phyloP scores from a whole-genome alignment of 1,140 invertebrate species.

The Papilio dardanus region DNA sequence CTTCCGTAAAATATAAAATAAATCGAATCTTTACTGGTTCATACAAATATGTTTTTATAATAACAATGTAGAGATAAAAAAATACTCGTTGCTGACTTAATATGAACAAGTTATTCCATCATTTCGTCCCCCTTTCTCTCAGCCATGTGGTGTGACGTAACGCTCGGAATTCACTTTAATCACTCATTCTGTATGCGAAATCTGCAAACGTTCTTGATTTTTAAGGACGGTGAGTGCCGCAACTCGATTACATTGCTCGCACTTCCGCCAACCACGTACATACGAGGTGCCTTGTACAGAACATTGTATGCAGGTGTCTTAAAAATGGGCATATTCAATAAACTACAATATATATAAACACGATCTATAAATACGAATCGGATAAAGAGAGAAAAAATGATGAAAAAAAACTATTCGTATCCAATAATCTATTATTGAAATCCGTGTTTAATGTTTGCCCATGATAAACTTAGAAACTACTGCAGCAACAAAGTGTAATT shows the following conservation, averaged over 20 bases:
- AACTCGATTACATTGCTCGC: slow-evolving; percentile 45
- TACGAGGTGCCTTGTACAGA: not conserved
- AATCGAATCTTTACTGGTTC: not conserved
- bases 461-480: not conserved
- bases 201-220: slow-evolving; percentile 57
- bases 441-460: no score
- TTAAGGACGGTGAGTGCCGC: slow-evolving; percentile 60
- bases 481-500: not conserved
- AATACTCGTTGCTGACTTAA: not conserved
- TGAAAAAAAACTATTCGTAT: no score
- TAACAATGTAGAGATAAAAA: not conserved
- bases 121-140: slow-evolving; percentile 51
- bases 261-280: slow-evolving; percentile 48
- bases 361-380: no score
- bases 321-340: no score
- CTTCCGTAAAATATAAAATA: not conserved
- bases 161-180: slow-evolving; percentile 62
- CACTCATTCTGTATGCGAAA: slow-evolving; percentile 63
- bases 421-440: no score
- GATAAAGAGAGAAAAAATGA: no score
- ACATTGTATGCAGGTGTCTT: not conserved
- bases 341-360: no score
- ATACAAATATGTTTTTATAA: not conserved
- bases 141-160: slow-evolving; percentile 55
- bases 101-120: slow-evolving; percentile 10